Evolutionary conservation across 1,140 invertebrate species (phyloP), one percentile per base, ranked within the genome.

Genomic region (Drosophila guanche): DNA sequence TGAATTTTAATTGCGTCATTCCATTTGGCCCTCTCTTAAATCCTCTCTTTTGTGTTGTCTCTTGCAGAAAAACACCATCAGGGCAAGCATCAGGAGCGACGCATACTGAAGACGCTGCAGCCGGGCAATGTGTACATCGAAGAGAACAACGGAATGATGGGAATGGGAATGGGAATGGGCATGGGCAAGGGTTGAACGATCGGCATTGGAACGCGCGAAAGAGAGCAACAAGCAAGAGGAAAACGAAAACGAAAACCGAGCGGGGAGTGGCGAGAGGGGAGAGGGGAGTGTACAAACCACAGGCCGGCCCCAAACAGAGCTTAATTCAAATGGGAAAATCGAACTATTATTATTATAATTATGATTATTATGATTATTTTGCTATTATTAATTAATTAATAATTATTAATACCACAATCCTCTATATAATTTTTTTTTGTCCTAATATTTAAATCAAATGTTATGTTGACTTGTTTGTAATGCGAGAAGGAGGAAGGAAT

Each of bases 111-210:
- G 53, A 67, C 89, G 3, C 52, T 89, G 12, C 89, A 90, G 56
- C 89, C 89, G 51, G 89, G 89, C 43, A 90, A 90, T 41, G 89
- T 90, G 14, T 90, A 90, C 66, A 90, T 90, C 57, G 89, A 90
- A 74, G 89, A 90, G 75, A 89, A 69, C 63, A 86, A 86, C 23
- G 71, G 63, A 20, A 20, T 20, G 16, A 20, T 5, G 25, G 33
- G 10, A 20, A 20, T 20, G 16, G 33, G 33, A 10, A 1, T 37
- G 51, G 40, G 56, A 20, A 22, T 62, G 47, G 53, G 33, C 41
- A 27, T 66, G 1, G 76, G 56, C 40, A 85, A 76, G 76, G 81
- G 77, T 43, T 85, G 60, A 76, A 10, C 29, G 3, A 76, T 33
- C 29, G 3, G 45, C 20, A 51, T 53, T 60, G 59, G 57, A 76